Percentiles rank a stretch among this genome's conserved stretches.
Evolutionary conservation across 2,113 vertebrate species (phyloP).

Genomic region (Lepus timidus): DNA sequence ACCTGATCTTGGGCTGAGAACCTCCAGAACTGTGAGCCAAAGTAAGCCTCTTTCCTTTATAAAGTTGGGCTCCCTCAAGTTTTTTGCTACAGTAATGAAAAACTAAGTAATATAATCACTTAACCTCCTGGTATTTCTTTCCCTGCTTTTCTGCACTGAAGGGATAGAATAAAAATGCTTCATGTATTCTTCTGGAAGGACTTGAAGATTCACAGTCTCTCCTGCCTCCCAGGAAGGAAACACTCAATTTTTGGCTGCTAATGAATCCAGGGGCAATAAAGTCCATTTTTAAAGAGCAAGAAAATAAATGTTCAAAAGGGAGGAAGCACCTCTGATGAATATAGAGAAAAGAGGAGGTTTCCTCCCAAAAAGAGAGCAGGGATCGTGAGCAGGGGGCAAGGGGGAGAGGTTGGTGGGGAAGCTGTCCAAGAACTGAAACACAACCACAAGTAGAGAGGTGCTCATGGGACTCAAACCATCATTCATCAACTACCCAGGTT

Average conservation of each 20-base stretch:
- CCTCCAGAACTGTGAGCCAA: too few relatives aligned
- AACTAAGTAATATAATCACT: background rate
- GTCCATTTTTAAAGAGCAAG: slow-evolving; percentile 35
- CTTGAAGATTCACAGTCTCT: slow-evolving; percentile 7
- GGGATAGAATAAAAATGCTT: slow-evolving; percentile 3
- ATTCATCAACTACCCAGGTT: background rate
- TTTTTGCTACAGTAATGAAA: too few relatives aligned
- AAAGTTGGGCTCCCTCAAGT: too few relatives aligned
- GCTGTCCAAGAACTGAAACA: background rate
- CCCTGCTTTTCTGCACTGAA: slow-evolving; percentile 21
- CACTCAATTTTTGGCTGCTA: slow-evolving; percentile 34
- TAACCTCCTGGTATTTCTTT: background rate
- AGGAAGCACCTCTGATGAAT: background rate
- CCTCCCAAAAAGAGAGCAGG: background rate
- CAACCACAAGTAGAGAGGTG: background rate
- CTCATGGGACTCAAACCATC: background rate
- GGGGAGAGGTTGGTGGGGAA: background rate
- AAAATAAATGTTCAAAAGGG: slow-evolving; percentile 25
- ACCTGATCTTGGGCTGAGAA: too few relatives aligned
- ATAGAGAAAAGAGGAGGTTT: background rate
- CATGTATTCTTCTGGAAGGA: slow-evolving; percentile 14
- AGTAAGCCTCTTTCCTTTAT: too few relatives aligned
- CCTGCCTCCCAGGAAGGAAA: background rate
- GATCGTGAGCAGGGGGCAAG: too few relatives aligned
- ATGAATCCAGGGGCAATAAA: background rate